Evolutionary conservation across 2,888 invertebrate species (phyloP), one percentile per base, ranked within the genome.

Genomic region (Synanthedon formicaeformis): DNA sequence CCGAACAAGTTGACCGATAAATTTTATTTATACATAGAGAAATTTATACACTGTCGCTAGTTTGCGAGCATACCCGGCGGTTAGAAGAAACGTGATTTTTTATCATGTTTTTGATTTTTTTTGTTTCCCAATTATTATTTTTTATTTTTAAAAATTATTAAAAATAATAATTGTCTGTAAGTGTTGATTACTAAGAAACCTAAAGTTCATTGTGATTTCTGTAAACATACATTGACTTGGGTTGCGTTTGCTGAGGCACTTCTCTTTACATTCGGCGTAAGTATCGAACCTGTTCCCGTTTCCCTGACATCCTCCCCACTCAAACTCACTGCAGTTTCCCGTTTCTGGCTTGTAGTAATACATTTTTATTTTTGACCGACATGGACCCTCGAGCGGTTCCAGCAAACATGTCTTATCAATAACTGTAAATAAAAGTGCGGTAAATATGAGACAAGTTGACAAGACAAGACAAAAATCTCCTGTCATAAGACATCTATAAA

Each of bases 291-390:
- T 67, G 52, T 86, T 86, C 0, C 86, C 86, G 49, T 86, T 86
- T 0, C 86, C 86, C 53, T 82, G 82, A 53, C 85, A 86, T 2
- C 86, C 86, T 0, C 86, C 86, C 86, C 86, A 87, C 0, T 8
- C 0, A 53, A 87, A 87, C 1, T 1, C 53, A 0, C 51, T 34
- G 51, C 86, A 86, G 11, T 61, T 62, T 14, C 48, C 50, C 0
- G 0, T 6, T 0, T 8, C 2, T 0, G 78, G 71, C 1, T 72
- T 50, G 50, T 60, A 87, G 58, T 69, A 75, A 55, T 64, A 83
- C 85, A 83, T 84, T 0, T 27, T 0, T 0, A 85, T 67, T 3
- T 69, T 69, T 1, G 64, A 71, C 0, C 86, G 70, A 54, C 86
- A 87, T 0, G 86, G 86, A 0, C 86, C 86, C 1, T 6, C 2